Conservation (phyloP, 1,140 invertebrate species). For the Diplogasteroides magnus region DNA sequence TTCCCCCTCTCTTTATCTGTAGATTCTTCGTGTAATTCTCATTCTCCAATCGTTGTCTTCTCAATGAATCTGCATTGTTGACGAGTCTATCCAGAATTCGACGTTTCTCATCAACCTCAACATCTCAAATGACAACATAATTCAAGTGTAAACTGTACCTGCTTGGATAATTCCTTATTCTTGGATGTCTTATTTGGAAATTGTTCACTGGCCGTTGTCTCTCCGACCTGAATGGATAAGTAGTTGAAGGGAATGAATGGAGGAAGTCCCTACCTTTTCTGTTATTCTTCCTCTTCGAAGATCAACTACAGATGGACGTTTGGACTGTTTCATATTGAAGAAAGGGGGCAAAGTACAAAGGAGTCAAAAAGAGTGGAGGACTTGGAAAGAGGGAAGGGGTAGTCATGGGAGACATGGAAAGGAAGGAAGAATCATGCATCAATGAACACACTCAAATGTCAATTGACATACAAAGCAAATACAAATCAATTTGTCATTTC, state of each 20-base stretch:
- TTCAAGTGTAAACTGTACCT: neutral
- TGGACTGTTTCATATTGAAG: neutral
- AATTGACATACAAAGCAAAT: too few relatives aligned
- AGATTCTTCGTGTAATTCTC: neutral
- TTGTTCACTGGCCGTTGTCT: neutral
- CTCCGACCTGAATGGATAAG: neutral
- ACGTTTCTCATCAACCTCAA: neutral
- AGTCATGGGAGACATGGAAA: too few relatives aligned
- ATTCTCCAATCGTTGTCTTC: neutral
- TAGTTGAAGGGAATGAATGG: neutral
- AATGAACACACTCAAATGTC: too few relatives aligned
- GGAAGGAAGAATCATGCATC: too few relatives aligned
- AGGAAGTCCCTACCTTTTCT: neutral
- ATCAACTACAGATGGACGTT: neutral
- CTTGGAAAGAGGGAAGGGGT: too few relatives aligned
- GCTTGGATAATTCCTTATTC: neutral
- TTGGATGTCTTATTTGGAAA: neutral
- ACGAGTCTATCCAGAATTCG: neutral
- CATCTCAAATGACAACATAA: neutral
- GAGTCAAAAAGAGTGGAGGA: slow-evolving; percentile 2
- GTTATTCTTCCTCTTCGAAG: neutral
- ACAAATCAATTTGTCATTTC: too few relatives aligned
- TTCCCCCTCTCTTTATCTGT: too few relatives aligned
- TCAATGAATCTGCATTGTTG: neutral
- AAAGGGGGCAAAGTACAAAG: neutral